phyloP scores from a whole-genome alignment of 2,797 vertebrate genomes.

The Morus bassanus region DNA sequence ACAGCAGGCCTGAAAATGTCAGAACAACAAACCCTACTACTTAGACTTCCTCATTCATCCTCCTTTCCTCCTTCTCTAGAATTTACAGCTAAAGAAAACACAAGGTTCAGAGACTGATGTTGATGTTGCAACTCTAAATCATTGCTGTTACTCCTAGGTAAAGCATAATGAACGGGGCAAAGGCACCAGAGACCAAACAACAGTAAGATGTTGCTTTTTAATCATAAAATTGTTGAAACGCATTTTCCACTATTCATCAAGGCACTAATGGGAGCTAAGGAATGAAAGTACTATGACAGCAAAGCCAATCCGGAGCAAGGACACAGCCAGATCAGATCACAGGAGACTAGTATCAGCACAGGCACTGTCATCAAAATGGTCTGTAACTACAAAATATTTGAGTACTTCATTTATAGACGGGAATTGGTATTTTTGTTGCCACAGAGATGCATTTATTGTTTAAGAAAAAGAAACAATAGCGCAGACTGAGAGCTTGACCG shows the following conservation, averaged over 20 bases:
- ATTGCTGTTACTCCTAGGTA: not conserved
- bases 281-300: not conserved
- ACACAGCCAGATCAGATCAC: not conserved
- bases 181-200: slow-evolving; percentile 4
- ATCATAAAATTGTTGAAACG: not conserved
- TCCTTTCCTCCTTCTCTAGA: not conserved
- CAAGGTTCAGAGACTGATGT: not conserved
- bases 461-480: not conserved
- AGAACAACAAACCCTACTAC: not conserved
- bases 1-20: not conserved
- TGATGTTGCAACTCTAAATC: not conserved
- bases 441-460: not conserved
- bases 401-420: not conserved
- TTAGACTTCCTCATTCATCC: not conserved
- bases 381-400: not conserved
- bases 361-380: accelerated
- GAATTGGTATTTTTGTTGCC: not conserved
- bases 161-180: not conserved
- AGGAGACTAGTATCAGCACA: not conserved
- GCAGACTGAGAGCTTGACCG: not conserved
- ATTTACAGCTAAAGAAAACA: not conserved
- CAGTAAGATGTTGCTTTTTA: not conserved
- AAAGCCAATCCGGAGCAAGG: not conserved
- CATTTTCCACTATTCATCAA: not conserved
- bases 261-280: not conserved